Evolutionary conservation across 2,113 vertebrate genomes (phyloP), one percentile per base, ranked within the genome.

Genomic region (Microtus ochrogaster): DNA sequence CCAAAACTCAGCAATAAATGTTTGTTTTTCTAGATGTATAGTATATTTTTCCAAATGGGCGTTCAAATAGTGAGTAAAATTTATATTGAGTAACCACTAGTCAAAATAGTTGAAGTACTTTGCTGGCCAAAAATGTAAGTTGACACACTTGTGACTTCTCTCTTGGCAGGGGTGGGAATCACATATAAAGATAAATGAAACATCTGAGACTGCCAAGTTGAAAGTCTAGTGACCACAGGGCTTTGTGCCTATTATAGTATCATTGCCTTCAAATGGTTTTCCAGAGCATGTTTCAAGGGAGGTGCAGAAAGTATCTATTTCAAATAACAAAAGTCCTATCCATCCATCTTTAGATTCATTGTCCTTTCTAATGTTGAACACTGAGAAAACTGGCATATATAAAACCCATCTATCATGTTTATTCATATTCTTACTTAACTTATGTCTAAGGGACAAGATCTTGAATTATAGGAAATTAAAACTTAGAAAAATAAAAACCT

Each of bases 381-480:
- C 26, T 68, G 36, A 82, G 22, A 73, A 90, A 90, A 88, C 79
- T 83, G 84, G n/a, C 41, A 81, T 61, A 65, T 41, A n/a, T 85
- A 55, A 94, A 94, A 90, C 17, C 55, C 36, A 63, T 26, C 12
- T 41, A 55, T 79, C 77, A n/a, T 36, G 16, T 83, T 94, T 77
- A 22, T 68, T 96, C 30, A n/a, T 66, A 70, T 88, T 73, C 30
- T 94, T 70, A 70, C 30, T 85, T 44, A 89, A 70, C 24, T 81
- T 44, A 89, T 44, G 22, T 88, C 65, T 88, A 33, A 92, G 68
- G n/a, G 77, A 70, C 5, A 0, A 68, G 55, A 72, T 83, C 61
- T 55, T 77, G 76, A 63, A 76, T 79, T 90, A 78, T 39, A 87
- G n/a, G 33, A 68, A 81, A 89, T 70, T 49, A 79, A 95, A 97